Evolutionary conservation across 2,797 vertebrate species (phyloP), one percentile per base, ranked within the genome.

Genomic region (Sebastiscus albofasciatus): DNA sequence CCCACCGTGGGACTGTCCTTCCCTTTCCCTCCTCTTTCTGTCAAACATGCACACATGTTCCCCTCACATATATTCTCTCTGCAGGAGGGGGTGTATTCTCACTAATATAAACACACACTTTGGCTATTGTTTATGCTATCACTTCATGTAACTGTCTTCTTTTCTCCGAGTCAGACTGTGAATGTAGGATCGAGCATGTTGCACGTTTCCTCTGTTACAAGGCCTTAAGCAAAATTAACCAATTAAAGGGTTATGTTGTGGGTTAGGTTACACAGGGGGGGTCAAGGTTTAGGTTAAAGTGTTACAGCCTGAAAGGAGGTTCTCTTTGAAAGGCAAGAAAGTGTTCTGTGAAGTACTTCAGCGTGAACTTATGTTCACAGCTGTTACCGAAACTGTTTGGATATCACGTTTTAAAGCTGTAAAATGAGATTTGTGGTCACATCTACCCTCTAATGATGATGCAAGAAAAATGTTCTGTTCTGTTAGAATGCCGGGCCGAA

Each of bases 41-140:
- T 91, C 88, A 89, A 80, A 87, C 79, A 85, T 49, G 61, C 46
- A 83, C 81, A 72, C 67, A 74, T 71, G 69, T 84, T 75, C 75
- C 61, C 61, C 14, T 69, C 78, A 81, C 79, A 81, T 75, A 76
- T 77, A 87, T 80, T 54, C 69, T 55, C 66, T 73, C 75, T 49
- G 67, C 2, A 55, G 6, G 59, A 42, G 52, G 72, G 62, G 55
- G 16, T 58, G 67, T 9, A 4, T 12, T 29, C 59, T 60, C 33
- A 26, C 73, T 83, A 66, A 79, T 69, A 61, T 76, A 87, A 90
- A 89, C 80, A 85, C 73, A 59, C 34, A 46, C 64, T 42, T 26
- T 70, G 56, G 29, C 81, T 26, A 10, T 31, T 80, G 83, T 85
- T 86, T 62, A 77, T 66, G 27, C 55, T 61, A 39, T 78, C 67